phyloP scores from a whole-genome alignment of 1,140 invertebrate species.

The Grapholita molesta region DNA sequence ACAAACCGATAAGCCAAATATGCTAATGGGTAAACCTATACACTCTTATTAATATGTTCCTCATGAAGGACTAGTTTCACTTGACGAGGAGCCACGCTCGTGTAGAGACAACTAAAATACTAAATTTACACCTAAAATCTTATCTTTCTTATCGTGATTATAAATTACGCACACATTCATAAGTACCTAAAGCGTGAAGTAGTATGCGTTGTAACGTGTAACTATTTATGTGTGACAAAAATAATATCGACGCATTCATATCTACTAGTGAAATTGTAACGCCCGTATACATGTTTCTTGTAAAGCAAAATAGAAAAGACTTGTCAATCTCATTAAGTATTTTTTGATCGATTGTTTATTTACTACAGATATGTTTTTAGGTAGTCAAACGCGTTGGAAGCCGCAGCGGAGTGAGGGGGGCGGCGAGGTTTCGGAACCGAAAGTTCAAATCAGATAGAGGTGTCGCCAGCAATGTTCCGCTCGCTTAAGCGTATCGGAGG shows the following conservation, averaged over 20 bases:
- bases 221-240: background rate
- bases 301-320: background rate
- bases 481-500: conserved; percentile 53
- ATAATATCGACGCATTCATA: background rate
- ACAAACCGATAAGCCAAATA: background rate
- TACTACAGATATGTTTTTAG: background rate
- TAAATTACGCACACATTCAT: background rate
- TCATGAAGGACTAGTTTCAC: background rate
- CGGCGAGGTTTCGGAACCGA: conserved; percentile 25
- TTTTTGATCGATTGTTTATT: background rate
- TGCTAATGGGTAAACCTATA: background rate
- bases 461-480: conserved; percentile 67
- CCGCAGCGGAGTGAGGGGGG: background rate
- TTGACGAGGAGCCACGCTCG: background rate
- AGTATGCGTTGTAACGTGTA: too few species aligned
- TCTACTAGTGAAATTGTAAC: background rate
- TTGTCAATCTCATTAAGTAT: background rate
- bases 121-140: conserved; percentile 2
- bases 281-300: background rate
- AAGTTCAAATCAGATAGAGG: conserved; percentile 41
- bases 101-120: background rate
- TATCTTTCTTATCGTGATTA: conserved; percentile 16
- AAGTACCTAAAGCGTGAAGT: background rate
- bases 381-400: background rate
- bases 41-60: background rate